Conservation (phyloP, 2,797 vertebrate species). For the Jordanella pulchra region DNA sequence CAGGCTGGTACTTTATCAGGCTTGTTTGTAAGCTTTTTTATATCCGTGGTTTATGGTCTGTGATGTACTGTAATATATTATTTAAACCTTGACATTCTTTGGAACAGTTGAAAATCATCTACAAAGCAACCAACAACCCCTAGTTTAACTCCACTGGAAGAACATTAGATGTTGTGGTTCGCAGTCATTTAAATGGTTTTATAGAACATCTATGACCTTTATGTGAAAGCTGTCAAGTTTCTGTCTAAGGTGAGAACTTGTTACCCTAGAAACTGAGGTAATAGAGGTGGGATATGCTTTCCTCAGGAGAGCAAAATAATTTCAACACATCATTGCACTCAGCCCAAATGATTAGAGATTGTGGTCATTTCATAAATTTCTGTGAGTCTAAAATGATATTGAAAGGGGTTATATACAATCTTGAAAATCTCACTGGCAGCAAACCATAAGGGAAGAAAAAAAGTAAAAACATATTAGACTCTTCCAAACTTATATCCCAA, state of each 20-base stretch:
- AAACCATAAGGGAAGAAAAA: neutral
- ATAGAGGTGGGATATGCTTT: neutral
- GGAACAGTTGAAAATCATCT: slow-evolving; percentile 3
- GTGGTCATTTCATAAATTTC: slow-evolving; percentile 15
- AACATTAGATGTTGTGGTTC: neutral
- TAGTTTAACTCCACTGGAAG: neutral
- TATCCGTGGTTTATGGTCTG: slow-evolving; percentile 12
- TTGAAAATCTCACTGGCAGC: neutral
- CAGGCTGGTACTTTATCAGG: neutral
- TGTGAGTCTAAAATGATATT: neutral
- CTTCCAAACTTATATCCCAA: neutral
- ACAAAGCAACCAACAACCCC: neutral
- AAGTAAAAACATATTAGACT: neutral
- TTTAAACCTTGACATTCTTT: slow-evolving; percentile 9
- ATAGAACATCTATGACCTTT: slow-evolving; percentile 3
- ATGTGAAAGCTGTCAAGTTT: neutral
- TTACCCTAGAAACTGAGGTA: neutral
- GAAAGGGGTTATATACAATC: neutral
- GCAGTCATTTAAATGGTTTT: neutral
- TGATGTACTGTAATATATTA: slow-evolving; percentile 8
- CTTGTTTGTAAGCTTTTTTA: neutral
- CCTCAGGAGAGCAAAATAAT: neutral
- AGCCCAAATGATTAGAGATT: neutral
- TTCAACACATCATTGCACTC: neutral
- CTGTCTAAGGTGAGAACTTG: neutral